Percentiles rank a stretch among this genome's conserved stretches.
Evolutionary conservation across 2,113 vertebrate species (phyloP).

Genomic region (Leucopsar rothschildi): DNA sequence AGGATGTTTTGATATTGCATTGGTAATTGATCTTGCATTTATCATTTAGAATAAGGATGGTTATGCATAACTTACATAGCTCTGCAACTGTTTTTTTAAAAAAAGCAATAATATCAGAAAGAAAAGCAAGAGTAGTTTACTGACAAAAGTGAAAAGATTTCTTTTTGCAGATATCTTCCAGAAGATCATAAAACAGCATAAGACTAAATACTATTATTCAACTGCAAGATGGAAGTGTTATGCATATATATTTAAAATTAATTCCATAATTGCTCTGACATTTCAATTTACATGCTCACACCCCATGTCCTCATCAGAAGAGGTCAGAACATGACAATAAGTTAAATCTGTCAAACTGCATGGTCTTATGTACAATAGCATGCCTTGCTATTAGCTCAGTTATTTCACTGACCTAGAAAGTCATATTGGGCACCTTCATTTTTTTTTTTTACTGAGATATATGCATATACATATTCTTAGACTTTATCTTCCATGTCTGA

Average conservation of each 20-base stretch:
- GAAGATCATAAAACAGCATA: background rate
- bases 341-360: background rate
- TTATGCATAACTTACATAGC: background rate
- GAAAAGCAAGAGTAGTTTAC: background rate
- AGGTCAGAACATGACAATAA: background rate
- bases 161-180: background rate
- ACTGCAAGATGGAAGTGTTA: background rate
- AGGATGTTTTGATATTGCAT: background rate
- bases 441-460: background rate
- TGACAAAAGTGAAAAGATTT: background rate
- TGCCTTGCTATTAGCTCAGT: background rate
- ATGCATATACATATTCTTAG: background rate
- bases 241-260: background rate
- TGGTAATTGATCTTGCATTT: background rate
- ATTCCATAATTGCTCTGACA: background rate
- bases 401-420: background rate
- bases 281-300: background rate
- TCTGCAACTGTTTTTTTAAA: background rate
- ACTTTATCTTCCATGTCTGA: background rate
- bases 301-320: background rate
- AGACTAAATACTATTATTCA: background rate
- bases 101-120: background rate
- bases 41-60: background rate
- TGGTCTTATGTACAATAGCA: background rate
- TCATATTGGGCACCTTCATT: background rate